Evolutionary conservation across 2,797 vertebrate species (phyloP), one percentile per base, ranked within the genome.

Genomic region (Tapera naevia): DNA sequence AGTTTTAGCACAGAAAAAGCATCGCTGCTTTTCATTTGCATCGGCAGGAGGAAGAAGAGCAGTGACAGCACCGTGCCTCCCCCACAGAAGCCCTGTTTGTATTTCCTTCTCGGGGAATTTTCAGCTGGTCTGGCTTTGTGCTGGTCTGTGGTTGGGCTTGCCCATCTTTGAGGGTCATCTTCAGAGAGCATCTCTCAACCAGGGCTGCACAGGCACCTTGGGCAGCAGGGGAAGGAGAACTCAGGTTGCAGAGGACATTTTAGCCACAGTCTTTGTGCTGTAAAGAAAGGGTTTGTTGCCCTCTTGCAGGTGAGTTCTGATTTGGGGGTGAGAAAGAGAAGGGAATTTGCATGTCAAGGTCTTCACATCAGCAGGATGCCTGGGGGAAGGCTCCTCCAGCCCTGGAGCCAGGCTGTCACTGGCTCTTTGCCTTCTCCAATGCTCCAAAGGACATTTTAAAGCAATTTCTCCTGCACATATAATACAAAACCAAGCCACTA

Each of bases 181-280:
- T 60, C 76, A 41, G 61, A 67, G 53, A 71, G 6, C 70, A 32
- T 25, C 11, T 0, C 54, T 65, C 58, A 37, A 1, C 37, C 80
- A 50, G 51, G 50, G 51, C 66, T 41, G 57, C 2, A 5, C 22
- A 21, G 41, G 56, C 50, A 43, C 54, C 4, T 45, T 2, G 11
- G 39, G 57, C 58, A 81, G 7, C 1, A 0, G 32, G 51, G 56
- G n/a, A 73, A 65, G 50, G 37, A 84, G 66, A 35, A 43, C n/a
- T 66, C 51, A 5, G 32, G 27, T 10, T 60, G 39, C 90, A 64
- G 48, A 71, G 53, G 86, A 83, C 28, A 57, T 50, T 66, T 37
- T 32, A 48, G 33, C 17, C 32, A 4, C 1, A 0, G 28, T 1
- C 75, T 86, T 88, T 33, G n/a, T n/a, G 27, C 10, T 5, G 1